Base-by-base conservation (phyloP, 2,888 invertebrate genomes). In the Malthinus seriepunctatus region DNA sequence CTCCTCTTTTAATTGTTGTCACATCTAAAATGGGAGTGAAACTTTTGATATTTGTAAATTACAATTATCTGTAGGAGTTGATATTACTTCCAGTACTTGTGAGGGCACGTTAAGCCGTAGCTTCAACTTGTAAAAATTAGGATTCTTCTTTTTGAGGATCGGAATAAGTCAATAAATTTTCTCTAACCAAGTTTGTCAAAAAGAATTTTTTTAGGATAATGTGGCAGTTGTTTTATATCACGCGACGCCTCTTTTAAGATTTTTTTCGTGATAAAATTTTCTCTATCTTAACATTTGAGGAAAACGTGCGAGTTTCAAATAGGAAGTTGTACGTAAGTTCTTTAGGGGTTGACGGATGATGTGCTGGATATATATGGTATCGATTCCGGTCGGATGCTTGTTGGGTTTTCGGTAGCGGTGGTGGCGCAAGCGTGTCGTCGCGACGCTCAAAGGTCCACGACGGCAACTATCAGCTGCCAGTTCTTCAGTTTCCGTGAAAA, bases 381-480 rank as follows among this genome's bases (percentile, higher is more conserved):
- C 70, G 70, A 70, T 70, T 70, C 69, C 68, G 65, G 68, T 67
- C 64, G 65, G 65, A 56, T 68, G 63, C 63, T 66, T 62, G 67
- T 65, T 55, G 65, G 60, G 65, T 63, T 64, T 23, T 59, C 63
- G 57, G 60, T 64, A 58, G 62, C 60, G 59, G 60, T 42, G 63
- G 61, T 50, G 63, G 66, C 67, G 67, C 66, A 64, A 64, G 65
- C 66, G 67, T 64, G 61, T 56, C 63, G 62, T 64, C 62, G 56
- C 60, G 63, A 60, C 66, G 66, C 62, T 64, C 63, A 59, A 56
- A 62, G 60, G 56, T 61, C 56, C 63, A 57, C 64, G 63, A 62
- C 64, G 64, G 44, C 62, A 33, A 56, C 63, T 56, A 66, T 68
- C 63, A 62, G 63, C 67, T 63, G 63, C 64, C 68, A 68, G 68